A percentile compares a stretch with the other conserved stretches of the same genome.
Conservation (phyloP, 2,888 invertebrate species). For the Parascotia fuliginaria region DNA sequence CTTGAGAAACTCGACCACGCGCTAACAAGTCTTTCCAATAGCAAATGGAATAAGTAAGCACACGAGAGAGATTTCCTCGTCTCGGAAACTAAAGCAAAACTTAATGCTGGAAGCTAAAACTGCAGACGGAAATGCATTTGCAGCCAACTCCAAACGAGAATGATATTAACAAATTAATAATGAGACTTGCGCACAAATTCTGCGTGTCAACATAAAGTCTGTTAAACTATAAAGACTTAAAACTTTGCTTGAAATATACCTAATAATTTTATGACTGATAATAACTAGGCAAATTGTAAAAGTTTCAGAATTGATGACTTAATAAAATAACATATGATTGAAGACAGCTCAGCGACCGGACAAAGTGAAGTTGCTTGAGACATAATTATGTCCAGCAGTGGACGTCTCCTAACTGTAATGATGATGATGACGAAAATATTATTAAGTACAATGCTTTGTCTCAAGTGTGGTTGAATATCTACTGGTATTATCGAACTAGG, state of each 20-base stretch:
- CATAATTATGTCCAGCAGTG: no score
- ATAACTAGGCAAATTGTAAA: no score
- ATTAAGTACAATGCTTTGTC: no score
- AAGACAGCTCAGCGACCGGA: no score
- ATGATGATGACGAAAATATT: no score
- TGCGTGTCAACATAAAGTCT: constrained; percentile 35
- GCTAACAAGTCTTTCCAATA: constrained; percentile 41
- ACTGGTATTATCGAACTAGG: no score
- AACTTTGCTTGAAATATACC: constrained; percentile 37
- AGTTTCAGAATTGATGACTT: no score
- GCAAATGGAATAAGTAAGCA: constrained; percentile 53
- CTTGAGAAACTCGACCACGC: constrained; percentile 42
- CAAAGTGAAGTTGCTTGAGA: no score
- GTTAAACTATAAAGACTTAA: constrained; percentile 22
- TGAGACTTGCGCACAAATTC: constrained; percentile 29
- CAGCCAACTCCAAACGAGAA: constrained; percentile 47
- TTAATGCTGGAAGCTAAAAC: constrained; percentile 51
- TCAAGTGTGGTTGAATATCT: no score
- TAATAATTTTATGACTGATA: constrained; percentile 32
- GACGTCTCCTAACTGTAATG: no score
- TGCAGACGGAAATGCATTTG: constrained; percentile 51
- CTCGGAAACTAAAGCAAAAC: constrained; percentile 52
- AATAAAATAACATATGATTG: no score
- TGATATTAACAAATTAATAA: constrained; percentile 45
- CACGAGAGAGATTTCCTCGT: constrained; percentile 45